phyloP scores from a whole-genome alignment of 2,113 vertebrate genomes.

The Trogon surrucura region DNA sequence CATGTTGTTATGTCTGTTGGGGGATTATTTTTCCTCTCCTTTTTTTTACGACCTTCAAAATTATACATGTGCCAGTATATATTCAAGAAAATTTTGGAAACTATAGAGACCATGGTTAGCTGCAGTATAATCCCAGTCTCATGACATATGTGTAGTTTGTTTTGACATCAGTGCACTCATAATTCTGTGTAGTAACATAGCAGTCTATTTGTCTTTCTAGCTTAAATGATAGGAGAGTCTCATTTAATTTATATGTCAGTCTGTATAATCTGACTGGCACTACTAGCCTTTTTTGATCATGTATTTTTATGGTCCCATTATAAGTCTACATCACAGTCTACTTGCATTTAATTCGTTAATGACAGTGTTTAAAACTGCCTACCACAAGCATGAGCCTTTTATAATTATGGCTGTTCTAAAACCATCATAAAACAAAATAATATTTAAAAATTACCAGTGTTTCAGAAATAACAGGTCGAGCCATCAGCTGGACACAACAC shows the following conservation, averaged over 20 bases:
- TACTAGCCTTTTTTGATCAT: not conserved
- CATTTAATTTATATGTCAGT: not conserved
- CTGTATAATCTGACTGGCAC: not conserved
- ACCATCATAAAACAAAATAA: not conserved
- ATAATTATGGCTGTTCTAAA: not conserved
- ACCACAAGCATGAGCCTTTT: not conserved
- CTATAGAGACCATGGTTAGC: not conserved
- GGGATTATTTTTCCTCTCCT: not conserved
- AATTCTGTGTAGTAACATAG: not conserved
- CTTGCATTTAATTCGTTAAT: not conserved
- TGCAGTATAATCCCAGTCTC: not conserved
- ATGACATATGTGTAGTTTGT: fast-evolving
- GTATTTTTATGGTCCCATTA: not conserved
- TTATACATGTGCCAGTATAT: fast-evolving
- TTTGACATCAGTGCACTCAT: not conserved
- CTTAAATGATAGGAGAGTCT: not conserved
- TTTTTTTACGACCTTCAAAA: not conserved
- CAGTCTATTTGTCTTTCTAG: not conserved
- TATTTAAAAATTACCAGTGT: not conserved
- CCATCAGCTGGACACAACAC: not conserved
- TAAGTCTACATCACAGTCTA: not conserved
- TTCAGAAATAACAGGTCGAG: not conserved
- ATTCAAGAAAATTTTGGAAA: not conserved
- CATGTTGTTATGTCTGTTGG: not conserved
- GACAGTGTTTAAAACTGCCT: not conserved